A percentile compares a stretch with the other conserved stretches of the same genome.
Evolutionary conservation across 2,797 vertebrate genomes (phyloP).

Genomic region (Tokudaia tokunoshimensis): DNA sequence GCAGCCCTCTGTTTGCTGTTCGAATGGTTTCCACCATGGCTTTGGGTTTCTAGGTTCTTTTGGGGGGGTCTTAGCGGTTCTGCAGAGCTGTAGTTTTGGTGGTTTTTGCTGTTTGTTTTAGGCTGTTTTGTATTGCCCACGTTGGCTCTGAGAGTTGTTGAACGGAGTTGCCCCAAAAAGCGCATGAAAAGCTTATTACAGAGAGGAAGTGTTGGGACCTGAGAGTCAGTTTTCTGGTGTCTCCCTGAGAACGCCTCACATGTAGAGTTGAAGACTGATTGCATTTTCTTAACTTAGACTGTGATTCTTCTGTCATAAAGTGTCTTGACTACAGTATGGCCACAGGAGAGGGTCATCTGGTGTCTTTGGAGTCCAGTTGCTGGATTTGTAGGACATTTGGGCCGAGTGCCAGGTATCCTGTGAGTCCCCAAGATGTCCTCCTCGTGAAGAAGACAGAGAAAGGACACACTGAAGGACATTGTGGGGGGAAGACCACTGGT

Average conservation of each 20-base stretch:
- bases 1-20: conserved; percentile 12
- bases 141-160: neutral
- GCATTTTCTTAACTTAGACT: neutral
- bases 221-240: neutral
- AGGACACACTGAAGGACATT: conserved; percentile 34
- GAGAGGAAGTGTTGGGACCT: neutral
- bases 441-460: conserved; percentile 16
- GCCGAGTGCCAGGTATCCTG: neutral
- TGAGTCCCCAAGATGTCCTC: conserved; percentile 25
- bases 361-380: neutral
- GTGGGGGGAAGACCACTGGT: neutral
- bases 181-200: neutral
- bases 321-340: neutral
- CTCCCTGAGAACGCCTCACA: neutral
- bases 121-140: neutral
- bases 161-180: neutral
- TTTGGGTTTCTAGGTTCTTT: neutral
- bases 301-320: neutral
- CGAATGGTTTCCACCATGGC: neutral
- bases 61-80: neutral
- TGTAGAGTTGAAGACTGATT: neutral
- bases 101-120: neutral
- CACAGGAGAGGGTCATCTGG: neutral
- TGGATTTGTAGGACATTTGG: conserved; percentile 12
- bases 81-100: neutral